phyloP scores from a whole-genome alignment of 2,113 vertebrate genomes.

The Poeciliopsis turrubarensis region DNA sequence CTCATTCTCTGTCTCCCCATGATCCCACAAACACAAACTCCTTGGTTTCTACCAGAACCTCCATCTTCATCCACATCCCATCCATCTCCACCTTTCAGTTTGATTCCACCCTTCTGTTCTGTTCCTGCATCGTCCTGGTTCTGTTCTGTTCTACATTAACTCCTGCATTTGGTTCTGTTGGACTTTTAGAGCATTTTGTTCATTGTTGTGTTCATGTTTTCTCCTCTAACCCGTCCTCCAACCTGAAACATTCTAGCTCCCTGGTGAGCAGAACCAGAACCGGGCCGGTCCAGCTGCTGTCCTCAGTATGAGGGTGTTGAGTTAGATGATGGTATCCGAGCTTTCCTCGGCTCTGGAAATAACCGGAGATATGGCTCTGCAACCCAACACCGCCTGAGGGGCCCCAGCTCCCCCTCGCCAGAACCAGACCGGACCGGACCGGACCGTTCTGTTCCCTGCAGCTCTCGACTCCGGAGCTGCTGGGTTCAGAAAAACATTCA shows the following conservation, averaged over 20 bases:
- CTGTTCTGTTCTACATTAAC: conserved; percentile 45
- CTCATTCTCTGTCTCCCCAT: no score
- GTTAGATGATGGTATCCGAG: not conserved
- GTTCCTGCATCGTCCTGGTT: conserved; percentile 29
- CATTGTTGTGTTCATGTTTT: conserved; percentile 18
- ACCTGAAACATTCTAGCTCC: not conserved
- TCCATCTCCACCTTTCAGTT: conserved; percentile 6
- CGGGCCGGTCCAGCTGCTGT: not conserved
- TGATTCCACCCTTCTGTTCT: not conserved
- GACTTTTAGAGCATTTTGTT: conserved; percentile 49
- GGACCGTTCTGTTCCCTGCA: not conserved
- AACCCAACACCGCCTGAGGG: conserved; percentile 32
- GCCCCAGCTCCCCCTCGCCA: conserved; percentile 2
- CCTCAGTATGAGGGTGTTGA: not conserved
- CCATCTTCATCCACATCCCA: conserved; percentile 44
- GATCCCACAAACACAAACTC: not conserved
- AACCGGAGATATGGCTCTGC: conserved; percentile 37
- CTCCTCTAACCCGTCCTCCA: not conserved
- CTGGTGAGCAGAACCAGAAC: not conserved
- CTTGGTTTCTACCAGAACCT: conserved; percentile 40
- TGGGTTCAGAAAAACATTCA: not conserved
- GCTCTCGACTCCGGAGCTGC: not conserved
- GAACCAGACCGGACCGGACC: conserved; percentile 13
- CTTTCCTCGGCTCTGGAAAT: conserved; percentile 47
- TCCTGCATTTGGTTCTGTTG: conserved; percentile 44